Evolutionary conservation across 1,140 invertebrate species (phyloP).

Genomic region (Nasonia vitripennis): DNA sequence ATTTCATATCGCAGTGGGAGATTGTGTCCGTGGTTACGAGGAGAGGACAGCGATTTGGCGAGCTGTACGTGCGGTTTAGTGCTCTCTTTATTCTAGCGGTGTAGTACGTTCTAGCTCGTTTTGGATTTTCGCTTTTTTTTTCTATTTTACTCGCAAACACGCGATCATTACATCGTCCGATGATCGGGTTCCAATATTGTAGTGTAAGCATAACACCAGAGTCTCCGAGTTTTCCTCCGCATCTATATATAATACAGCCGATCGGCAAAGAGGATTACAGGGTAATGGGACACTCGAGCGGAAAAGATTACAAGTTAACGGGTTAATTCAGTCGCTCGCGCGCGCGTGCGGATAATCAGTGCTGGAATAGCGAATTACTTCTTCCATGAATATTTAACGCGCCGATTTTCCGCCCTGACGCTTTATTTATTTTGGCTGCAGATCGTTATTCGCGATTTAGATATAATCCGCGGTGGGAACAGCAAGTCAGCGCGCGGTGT

Average conservation of each 20-base stretch:
- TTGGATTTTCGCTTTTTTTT: not conserved
- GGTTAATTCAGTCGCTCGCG: too few species aligned
- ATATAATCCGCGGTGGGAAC: too few species aligned
- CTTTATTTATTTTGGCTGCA: too few species aligned
- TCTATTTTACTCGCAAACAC: not conserved
- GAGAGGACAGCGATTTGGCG: not conserved
- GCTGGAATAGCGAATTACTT: too few species aligned
- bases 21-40: not conserved
- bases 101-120: not conserved
- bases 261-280: conserved; percentile 12
- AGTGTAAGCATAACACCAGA: not conserved
- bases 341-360: too few species aligned
- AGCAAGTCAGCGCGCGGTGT: too few species aligned
- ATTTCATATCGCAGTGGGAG: not conserved
- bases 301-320: conserved; percentile 15
- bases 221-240: not conserved
- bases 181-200: not conserved
- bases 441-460: too few species aligned
- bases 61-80: not conserved
- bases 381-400: too few species aligned
- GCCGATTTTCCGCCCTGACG: too few species aligned
- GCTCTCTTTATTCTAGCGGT: not conserved
- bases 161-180: not conserved
- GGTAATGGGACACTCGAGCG: not conserved
- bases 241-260: not conserved